These are phyloP conservation scores for Trididemnum nubilum DNA, from an alignment of 23 tunicate species.

Conservation along the genomic window DNA sequence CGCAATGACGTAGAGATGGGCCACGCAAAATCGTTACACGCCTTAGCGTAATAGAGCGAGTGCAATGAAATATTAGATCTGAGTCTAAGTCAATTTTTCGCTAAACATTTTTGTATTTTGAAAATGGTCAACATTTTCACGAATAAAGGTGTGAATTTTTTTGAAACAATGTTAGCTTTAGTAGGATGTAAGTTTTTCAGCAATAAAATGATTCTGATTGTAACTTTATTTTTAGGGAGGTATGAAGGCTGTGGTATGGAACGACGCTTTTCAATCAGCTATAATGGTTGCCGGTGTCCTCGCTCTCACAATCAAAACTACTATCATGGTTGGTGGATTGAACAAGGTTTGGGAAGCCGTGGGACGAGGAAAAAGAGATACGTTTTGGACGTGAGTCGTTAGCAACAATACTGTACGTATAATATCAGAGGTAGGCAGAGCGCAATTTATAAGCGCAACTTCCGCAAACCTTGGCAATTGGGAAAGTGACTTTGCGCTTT, in stretches of 20 bases:
- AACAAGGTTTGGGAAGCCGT: conserved; percentile 52
- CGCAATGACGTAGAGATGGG: no score
- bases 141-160: no score
- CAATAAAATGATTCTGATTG: no score
- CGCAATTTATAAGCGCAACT: neutral
- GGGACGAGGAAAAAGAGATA: conserved; percentile 42
- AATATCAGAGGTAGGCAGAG: neutral
- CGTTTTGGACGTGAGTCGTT: conserved; percentile 37
- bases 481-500: no score
- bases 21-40: no score
- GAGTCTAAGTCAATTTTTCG: no score
- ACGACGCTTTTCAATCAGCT: conserved; percentile 46
- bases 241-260: conserved; percentile 55
- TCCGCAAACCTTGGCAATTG: no score
- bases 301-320: conserved; percentile 36
- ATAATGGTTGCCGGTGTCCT: conserved; percentile 46
- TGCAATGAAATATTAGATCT: no score
- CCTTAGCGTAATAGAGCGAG: no score
- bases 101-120: no score
- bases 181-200: no score
- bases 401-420: neutral
- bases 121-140: neutral
- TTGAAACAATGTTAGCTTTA: no score
- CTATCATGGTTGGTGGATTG: conserved; percentile 39
- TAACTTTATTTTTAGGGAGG: conserved; percentile 61